phyloP scores from a whole-genome alignment of 2,113 vertebrate genomes.

The Odocoileus virginianus region DNA sequence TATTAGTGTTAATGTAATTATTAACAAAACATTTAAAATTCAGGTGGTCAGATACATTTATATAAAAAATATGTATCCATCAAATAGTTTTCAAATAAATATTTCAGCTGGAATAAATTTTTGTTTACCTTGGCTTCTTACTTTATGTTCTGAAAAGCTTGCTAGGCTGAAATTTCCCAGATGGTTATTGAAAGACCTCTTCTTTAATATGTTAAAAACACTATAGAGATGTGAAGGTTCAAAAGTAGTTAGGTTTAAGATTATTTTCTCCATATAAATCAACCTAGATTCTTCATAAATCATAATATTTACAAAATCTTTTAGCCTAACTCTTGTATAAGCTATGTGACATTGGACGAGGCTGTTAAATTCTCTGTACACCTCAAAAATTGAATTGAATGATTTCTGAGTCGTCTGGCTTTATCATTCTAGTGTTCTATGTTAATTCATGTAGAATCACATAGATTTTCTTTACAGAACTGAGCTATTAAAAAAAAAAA shows the following conservation, averaged over 20 bases:
- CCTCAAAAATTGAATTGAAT: background rate
- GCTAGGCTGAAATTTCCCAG: background rate
- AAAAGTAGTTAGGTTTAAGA: background rate
- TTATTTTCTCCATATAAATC: background rate
- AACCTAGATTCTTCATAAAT: background rate
- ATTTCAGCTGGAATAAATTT: background rate
- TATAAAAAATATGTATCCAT: background rate
- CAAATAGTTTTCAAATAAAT: conserved; percentile 34
- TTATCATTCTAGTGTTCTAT: background rate
- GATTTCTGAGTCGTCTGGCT: background rate
- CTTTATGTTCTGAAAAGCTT: background rate
- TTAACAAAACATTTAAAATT: background rate
- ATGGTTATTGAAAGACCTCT: background rate
- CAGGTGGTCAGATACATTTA: background rate
- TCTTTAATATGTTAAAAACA: background rate
- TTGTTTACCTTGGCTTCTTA: conserved; percentile 26
- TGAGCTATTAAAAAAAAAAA: background rate
- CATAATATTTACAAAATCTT: background rate
- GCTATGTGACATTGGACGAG: background rate
- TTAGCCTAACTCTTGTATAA: background rate
- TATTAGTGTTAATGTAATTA: background rate
- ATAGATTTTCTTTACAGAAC: background rate
- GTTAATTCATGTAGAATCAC: background rate
- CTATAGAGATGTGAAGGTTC: background rate
- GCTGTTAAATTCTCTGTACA: background rate